Percentiles rank a stretch among this genome's conserved stretches.
These are phyloP conservation scores for Dermatemys mawii DNA, from an alignment of 2,113 vertebrate genomes.

Conservation along the genomic window DNA sequence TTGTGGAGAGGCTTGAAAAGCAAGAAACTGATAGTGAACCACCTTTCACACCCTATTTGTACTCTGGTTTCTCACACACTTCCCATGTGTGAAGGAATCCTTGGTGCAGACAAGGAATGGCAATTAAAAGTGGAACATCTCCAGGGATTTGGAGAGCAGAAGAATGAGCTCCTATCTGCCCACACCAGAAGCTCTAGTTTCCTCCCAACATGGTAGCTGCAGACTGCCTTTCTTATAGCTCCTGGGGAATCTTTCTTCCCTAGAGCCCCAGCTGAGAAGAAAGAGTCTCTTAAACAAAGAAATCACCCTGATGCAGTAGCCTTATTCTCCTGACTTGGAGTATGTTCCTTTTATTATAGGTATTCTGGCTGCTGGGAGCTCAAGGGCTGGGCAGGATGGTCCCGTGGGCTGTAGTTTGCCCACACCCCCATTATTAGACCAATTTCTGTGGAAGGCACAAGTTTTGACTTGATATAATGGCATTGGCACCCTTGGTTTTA, in stretches of 20 bases:
- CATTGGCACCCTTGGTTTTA: too few species aligned
- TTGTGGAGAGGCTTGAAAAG: not conserved
- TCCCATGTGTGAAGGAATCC: not conserved
- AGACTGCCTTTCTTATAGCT: not conserved
- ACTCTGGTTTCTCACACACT: not conserved
- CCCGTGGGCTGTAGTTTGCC: too few species aligned
- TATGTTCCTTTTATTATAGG: not conserved
- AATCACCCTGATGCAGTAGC: not conserved
- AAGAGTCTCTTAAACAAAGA: not conserved
- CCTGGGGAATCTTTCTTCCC: not conserved
- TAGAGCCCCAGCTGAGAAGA: not conserved
- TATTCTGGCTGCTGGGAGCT: too few species aligned
- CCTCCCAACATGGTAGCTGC: not conserved
- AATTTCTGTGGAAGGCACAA: not conserved
- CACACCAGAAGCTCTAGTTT: not conserved
- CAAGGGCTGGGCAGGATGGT: too few species aligned
- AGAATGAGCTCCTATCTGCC: not conserved
- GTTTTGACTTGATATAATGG: not conserved
- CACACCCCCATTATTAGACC: too few species aligned
- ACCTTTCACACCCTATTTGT: not conserved
- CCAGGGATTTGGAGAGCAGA: not conserved
- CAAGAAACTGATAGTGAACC: not conserved
- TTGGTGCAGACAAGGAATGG: not conserved
- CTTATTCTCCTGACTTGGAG: not conserved
- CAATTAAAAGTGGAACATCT: not conserved